Evolutionary conservation across 2,113 vertebrate genomes (phyloP).

Genomic region (Isurus oxyrinchus): DNA sequence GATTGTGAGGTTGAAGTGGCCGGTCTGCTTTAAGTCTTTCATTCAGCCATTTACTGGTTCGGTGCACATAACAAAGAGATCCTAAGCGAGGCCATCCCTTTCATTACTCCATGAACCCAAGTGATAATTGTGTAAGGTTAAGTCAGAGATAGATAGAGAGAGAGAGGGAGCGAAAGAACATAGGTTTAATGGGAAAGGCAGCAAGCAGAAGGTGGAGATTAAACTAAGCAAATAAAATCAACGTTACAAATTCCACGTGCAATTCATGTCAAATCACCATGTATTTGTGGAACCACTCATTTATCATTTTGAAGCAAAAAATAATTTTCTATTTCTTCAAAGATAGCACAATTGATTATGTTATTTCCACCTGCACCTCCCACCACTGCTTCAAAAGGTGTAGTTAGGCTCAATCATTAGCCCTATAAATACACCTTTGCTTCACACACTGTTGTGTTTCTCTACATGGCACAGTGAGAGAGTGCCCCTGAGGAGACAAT

Average conservation of each 20-base stretch:
- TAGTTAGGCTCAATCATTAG: background rate
- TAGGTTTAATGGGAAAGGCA: background rate
- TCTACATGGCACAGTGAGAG: background rate
- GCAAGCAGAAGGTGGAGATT: background rate
- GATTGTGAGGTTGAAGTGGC: background rate
- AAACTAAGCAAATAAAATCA: background rate
- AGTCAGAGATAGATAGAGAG: background rate
- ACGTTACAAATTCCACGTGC: background rate
- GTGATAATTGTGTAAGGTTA: background rate
- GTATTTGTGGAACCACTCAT: background rate
- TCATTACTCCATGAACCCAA: background rate
- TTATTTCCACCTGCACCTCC: background rate
- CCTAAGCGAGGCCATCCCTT: background rate
- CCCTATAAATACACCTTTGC: background rate
- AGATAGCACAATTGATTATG: background rate
- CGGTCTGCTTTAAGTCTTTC: background rate
- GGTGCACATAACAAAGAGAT: background rate
- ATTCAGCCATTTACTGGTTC: background rate
- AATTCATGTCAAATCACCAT: too few relatives aligned
- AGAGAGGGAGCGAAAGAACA: background rate
- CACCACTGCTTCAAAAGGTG: background rate
- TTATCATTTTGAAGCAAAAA: background rate
- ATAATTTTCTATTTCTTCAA: background rate
- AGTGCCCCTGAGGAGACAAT: background rate
- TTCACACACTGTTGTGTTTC: background rate